Evolutionary conservation across 2,888 invertebrate species (phyloP), one percentile per base, ranked within the genome.

Genomic region (Tinea trinotella): DNA sequence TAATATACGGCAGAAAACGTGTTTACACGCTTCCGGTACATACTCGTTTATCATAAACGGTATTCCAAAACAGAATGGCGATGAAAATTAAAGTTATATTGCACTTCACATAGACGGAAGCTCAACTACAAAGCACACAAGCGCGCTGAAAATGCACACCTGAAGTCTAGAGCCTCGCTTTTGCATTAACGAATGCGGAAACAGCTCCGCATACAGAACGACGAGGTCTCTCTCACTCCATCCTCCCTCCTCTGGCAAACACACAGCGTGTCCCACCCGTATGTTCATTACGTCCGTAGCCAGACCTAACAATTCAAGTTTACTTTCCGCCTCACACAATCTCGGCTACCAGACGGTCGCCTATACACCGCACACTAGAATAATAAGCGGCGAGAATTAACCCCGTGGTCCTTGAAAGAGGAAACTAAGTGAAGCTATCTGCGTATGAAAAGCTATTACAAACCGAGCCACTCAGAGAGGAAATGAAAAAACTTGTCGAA

Each of bases 121-220:
- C 76, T 80, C 76, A 77, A 68, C 77, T 80, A 76, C 76, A 79
- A 79, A 80, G 80, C 76, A 80, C 74, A 83, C 78, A 74, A 76
- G 77, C 46, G 46, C 81, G 73, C 81, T 84, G 83, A 85, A 84
- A 84, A 80, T 82, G 78, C 82, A 83, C 82, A 84, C 84, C 84
- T 84, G 83, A 81, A 83, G 82, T 78, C 80, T 80, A 76, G 73
- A 73, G 50, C 50, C 13, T 71, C 77, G 84, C 83, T 82, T 84
- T 84, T 84, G 83, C 84, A 82, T 83, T 84, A 84, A 85, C 85
- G 82, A 84, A 83, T 84, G 84, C 84, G 85, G 84, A 84, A 84
- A 82, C 82, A 72, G 78, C 76, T 83, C 76, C 83, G 84, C 84
- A 84, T 79, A 83, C 82, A 84, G 77, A n/a, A n/a, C n/a, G 80